Base-by-base conservation (phyloP, 2,113 vertebrate genomes). In the Meriones unguiculatus region DNA sequence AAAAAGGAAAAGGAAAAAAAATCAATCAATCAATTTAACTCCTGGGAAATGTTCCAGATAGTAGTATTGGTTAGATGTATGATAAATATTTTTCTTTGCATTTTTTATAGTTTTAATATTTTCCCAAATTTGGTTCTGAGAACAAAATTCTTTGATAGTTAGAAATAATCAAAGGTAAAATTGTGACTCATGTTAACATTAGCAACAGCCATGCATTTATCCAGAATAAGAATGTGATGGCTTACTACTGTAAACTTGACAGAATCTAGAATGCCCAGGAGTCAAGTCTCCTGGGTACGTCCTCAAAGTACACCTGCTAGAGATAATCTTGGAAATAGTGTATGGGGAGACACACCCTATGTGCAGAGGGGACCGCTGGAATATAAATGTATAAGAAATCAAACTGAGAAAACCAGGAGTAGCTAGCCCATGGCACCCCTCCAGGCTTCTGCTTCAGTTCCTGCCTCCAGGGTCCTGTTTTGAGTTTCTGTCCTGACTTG, bases 141-240 rank as follows among this genome's bases (percentile, higher is more conserved):
- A 6, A 54, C 13, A 67, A 24, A 69, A 38, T 87, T 84, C 28
- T 69, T 92, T 92, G 77, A 54, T 38, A 80, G 69, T 92, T 38
- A 96, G 54, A 96, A 95, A 67, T 84, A 84, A 86, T 5, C 13
- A 54, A 54, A 18, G 13, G 14, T 46, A 38, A 77, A 77, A 35
- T 64, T 28, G 57, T 69, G 38, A 38, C 12, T 90, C 69, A 76
- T 4, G n/a, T 75, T 87, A 80, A 15, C 76, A 91, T 81, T 85
- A 86, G 32, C 65, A 62, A 46, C 18, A 89, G n/a, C 22, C 59
- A 90, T 64, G 41, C 89, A 54, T 81, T 94, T 87, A 78, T 85
- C 8, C 5, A 85, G 76, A 84, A 75, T 65, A 87, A 95, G 35
- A 17, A 18, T 24, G 0, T 38, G 20, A 38, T 59, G 18, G 77